Percentiles rank a stretch among this genome's conserved stretches.
phyloP scores from a whole-genome alignment of 2,797 vertebrate species.

The Urophycis tenuis region DNA sequence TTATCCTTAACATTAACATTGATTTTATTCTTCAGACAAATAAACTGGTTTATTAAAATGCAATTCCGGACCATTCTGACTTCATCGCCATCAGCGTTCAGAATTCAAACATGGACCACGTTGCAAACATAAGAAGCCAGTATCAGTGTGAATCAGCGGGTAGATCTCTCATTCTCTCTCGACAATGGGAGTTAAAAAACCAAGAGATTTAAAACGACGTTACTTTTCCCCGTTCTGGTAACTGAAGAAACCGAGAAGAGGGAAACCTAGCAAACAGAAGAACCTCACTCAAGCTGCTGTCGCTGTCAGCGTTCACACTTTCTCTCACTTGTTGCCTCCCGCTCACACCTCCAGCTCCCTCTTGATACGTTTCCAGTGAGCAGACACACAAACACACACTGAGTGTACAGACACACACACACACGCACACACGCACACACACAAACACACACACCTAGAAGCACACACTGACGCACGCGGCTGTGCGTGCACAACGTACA shows the following conservation, averaged over 20 bases:
- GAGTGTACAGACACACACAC: background rate
- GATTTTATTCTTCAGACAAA: background rate
- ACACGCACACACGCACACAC: conserved; percentile 13
- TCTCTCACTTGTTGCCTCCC: too few relatives aligned
- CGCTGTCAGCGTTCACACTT: background rate
- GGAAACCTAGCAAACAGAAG: background rate
- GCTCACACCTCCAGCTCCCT: background rate
- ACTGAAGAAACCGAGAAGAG: background rate
- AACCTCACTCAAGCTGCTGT: background rate
- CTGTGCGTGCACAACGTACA: background rate
- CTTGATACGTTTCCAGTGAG: background rate
- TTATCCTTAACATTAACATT: background rate
- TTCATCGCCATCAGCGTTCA: background rate
- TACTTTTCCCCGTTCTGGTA: background rate
- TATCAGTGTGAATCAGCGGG: background rate
- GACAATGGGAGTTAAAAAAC: background rate
- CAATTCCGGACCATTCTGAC: too few relatives aligned
- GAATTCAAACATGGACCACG: background rate
- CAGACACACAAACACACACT: background rate
- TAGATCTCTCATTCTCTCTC: background rate
- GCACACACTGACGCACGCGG: conserved; percentile 11
- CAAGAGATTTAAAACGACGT: background rate
- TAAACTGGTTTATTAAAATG: background rate
- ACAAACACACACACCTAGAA: conserved; percentile 11
- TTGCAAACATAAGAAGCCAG: background rate